Conservation (phyloP, 1,140 invertebrate genomes). For the Planococcus citri region DNA sequence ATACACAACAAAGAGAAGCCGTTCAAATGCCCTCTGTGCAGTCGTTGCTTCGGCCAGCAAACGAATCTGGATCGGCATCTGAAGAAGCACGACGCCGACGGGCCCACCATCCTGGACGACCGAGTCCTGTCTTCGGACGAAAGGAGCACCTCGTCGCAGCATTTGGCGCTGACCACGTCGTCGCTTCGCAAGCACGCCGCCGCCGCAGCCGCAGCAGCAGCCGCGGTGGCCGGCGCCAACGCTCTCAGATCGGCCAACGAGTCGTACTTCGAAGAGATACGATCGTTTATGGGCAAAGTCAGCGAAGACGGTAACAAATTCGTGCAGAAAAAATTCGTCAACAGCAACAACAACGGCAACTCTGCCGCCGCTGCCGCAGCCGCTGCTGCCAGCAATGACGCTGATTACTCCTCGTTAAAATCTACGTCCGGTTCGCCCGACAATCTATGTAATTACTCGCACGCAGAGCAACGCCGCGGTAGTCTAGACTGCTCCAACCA, state of each 20-base stretch:
- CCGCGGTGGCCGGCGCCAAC: slow-evolving; percentile 29
- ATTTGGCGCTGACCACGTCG: slow-evolving; percentile 26
- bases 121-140: slow-evolving; percentile 27
- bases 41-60: slow-evolving; percentile 93
- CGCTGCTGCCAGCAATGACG: background rate
- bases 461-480: background rate
- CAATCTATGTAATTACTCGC: background rate
- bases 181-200: slow-evolving; percentile 30
- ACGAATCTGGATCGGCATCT: slow-evolving; percentile 95
- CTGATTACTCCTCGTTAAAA: slow-evolving; percentile 1
- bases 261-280: slow-evolving; percentile 85
- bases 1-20: slow-evolving; percentile 97
- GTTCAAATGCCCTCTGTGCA: slow-evolving; percentile 72
- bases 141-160: background rate
- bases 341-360: too few relatives aligned
- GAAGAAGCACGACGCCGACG: slow-evolving; percentile 94
- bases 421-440: background rate
- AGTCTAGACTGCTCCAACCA: background rate
- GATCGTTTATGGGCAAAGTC: slow-evolving; percentile 86
- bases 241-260: slow-evolving; percentile 43
- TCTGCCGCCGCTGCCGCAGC: background rate
- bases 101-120: slow-evolving; percentile 56
- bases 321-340: slow-evolving; percentile 25
- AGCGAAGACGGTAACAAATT: slow-evolving; percentile 25
- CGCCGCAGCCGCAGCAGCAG: background rate